Conservation (phyloP, 2,888 invertebrate species). For the Macrophya annulata region DNA sequence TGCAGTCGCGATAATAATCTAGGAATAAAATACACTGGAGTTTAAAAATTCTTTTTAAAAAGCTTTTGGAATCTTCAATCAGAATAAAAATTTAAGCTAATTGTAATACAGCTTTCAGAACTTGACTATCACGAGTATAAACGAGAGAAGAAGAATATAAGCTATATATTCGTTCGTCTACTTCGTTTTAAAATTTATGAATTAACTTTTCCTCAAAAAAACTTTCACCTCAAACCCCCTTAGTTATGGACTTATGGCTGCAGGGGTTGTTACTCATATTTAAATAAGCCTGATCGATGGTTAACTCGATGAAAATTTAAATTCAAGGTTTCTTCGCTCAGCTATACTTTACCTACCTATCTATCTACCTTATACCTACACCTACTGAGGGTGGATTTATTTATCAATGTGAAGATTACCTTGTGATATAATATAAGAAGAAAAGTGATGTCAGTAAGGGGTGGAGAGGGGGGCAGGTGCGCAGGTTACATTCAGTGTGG, state of each 20-base stretch:
- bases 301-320: slow-evolving; percentile 2
- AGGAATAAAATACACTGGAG: too few relatives aligned
- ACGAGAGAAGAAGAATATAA: background rate
- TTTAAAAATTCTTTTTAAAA: too few relatives aligned
- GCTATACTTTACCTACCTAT: background rate
- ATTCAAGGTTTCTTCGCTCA: background rate
- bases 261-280: slow-evolving; percentile 21
- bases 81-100: background rate
- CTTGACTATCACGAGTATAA: background rate
- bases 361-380: background rate
- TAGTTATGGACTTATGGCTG: background rate
- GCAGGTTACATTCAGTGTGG: background rate
- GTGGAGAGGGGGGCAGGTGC: background rate
- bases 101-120: background rate
- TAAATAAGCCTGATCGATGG: slow-evolving; percentile 22
- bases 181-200: slow-evolving; percentile 7
- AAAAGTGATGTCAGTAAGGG: background rate
- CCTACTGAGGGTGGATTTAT: background rate
- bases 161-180: background rate
- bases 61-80: background rate
- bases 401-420: background rate
- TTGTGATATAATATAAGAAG: background rate
- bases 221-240: background rate
- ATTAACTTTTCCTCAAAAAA: slow-evolving; percentile 1
- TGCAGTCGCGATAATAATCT: too few relatives aligned